Percentiles rank a stretch among this genome's conserved stretches.
Conservation (phyloP, 2,888 invertebrate genomes). For the Chrysotoxum bicinctum region DNA sequence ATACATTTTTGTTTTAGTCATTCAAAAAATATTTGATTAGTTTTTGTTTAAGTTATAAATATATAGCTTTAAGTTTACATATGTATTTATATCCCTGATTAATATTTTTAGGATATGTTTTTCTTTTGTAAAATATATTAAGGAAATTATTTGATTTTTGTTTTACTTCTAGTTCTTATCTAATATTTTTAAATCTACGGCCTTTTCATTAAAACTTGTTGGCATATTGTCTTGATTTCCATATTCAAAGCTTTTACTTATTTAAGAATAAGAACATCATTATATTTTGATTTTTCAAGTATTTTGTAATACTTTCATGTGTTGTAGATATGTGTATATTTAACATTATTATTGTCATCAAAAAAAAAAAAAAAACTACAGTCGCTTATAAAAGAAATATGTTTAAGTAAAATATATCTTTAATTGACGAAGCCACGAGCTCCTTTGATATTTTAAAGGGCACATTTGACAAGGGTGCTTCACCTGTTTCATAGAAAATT, state of each 20-base stretch:
- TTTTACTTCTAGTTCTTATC: background rate
- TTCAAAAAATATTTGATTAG: background rate
- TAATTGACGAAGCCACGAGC: background rate
- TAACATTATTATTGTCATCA: background rate
- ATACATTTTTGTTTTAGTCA: background rate
- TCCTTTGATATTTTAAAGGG: background rate
- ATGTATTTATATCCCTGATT: slow-evolving; percentile 19
- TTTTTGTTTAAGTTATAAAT: background rate
- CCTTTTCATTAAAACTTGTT: background rate
- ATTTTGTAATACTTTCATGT: background rate
- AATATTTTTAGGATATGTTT: slow-evolving; percentile 3
- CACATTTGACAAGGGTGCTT: background rate
- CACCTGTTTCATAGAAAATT: background rate
- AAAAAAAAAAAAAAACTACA: background rate
- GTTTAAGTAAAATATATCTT: background rate
- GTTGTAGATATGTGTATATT: background rate
- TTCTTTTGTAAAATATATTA: background rate
- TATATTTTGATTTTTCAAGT: background rate
- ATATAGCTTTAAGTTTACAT: background rate
- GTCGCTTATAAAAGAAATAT: background rate
- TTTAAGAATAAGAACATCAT: slow-evolving; percentile 3
- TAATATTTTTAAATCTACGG: background rate
- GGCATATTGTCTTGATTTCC: slow-evolving; percentile 13
- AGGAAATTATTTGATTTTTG: background rate
- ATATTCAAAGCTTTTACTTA: background rate